Evolutionary conservation across 1,140 invertebrate genomes (phyloP).

Genomic region (Physella acuta): DNA sequence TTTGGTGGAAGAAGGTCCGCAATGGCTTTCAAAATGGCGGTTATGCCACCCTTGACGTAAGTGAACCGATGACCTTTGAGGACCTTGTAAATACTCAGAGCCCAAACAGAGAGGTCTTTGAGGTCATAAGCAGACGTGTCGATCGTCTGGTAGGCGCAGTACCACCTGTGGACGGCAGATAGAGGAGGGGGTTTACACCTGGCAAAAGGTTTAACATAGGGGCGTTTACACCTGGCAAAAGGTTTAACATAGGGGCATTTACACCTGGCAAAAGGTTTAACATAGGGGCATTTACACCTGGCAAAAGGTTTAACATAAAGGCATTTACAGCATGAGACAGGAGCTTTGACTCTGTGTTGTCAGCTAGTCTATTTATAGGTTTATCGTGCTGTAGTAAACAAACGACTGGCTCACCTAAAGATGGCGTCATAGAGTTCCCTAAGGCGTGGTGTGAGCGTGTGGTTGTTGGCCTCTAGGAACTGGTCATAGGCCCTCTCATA

Average conservation of each 20-base stretch:
- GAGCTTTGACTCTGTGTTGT: no score
- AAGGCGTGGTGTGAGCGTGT: background rate
- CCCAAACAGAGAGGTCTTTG: background rate
- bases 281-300: no score
- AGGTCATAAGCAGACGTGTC: constrained; percentile 5
- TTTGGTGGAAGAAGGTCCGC: background rate
- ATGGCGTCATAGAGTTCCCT: constrained; percentile 1
- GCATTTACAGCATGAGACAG: no score
- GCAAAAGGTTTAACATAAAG: no score
- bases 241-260: no score
- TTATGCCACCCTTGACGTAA: background rate
- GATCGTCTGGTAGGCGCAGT: background rate
- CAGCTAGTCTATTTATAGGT: no score
- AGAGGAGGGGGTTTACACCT: no score
- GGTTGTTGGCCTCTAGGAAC: background rate
- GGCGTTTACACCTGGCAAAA: no score
- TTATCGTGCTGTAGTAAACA: no score
- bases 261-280: no score
- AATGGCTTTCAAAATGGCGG: background rate
- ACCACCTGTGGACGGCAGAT: constrained; percentile 9
- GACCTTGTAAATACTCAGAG: background rate
- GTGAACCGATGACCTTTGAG: constrained; percentile 1
- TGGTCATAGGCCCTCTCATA: background rate
- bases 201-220: no score
- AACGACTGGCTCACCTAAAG: background rate